Evolutionary conservation across 2,888 invertebrate species (phyloP), one percentile per base, ranked within the genome.

Genomic region (Cremastobaeus sp.): DNA sequence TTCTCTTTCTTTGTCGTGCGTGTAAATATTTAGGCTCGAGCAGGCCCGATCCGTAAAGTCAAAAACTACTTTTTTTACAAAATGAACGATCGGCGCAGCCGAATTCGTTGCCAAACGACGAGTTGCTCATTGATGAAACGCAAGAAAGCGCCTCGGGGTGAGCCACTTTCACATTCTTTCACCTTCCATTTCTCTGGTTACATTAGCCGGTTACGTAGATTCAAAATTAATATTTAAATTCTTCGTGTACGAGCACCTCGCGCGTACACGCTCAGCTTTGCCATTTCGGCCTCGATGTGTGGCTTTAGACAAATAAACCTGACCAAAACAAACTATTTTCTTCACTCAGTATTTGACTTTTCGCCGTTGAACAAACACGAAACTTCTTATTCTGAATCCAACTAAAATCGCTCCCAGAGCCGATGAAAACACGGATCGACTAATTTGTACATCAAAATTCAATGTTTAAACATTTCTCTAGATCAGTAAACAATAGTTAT

Each of bases 161-260:
- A 78, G 82, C 81, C 81, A 83, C 84, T 85, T 84, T 85, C 85
- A 84, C 85, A 83, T 85, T 82, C 81, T 78, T 78, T 54, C 68
- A 50, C 77, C 73, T 75, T 74, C 71, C 68, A 64, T 48, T 65
- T 73, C 39, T 55, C 75, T 52, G 65, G 75, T 76, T 55, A 74
- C 71, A 75, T 75, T 75, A 71, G 62, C 50, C 71, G 66, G 66
- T 71, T 75, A 75, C 74, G 74, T 71, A 62, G 62, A 55, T 62
- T 57, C 43, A 45, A 62, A 75, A 75, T 75, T 71, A 57, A 70
- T 74, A 66, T 74, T 74, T 74, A 50, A 60, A 60, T 59, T 69
- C 47, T 69, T 35, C 28, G 32, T 37, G 47, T 60, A 47, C 45
- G 34, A 18, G 20, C 28, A 15, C n/a, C 14, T 39, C 43, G 3